Conservation (phyloP, 2,797 vertebrate genomes). For the Sebastes itinus region DNA sequence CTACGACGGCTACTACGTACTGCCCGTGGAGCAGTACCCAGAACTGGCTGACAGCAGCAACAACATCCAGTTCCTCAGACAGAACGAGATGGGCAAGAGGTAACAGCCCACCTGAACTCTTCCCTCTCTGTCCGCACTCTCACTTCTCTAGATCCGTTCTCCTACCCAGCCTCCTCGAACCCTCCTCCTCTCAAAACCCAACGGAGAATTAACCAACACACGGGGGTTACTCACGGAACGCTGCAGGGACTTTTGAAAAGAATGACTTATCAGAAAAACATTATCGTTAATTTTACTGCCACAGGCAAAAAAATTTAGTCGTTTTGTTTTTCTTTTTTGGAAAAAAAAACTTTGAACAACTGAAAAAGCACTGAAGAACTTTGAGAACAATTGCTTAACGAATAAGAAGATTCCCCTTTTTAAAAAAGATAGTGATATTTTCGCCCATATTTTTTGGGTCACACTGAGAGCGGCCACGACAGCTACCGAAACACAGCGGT, state of each 20-base stretch:
- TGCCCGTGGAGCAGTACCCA: slow-evolving; percentile 98
- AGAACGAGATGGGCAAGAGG: slow-evolving; percentile 99
- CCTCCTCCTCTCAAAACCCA: slow-evolving; percentile 79
- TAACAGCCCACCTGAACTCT: slow-evolving; percentile 90
- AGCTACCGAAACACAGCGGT: slow-evolving; percentile 55
- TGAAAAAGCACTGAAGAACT: slow-evolving; percentile 91
- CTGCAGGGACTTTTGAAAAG: slow-evolving; percentile 92
- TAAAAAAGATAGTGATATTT: slow-evolving; percentile 89
- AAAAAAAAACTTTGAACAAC: slow-evolving; percentile 78
- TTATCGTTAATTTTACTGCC: slow-evolving; percentile 92
- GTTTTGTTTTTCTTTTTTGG: slow-evolving; percentile 55
- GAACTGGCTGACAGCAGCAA: slow-evolving; percentile 99
- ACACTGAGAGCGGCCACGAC: slow-evolving; percentile 73
- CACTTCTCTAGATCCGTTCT: slow-evolving; percentile 53
- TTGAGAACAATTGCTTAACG: slow-evolving; percentile 85
- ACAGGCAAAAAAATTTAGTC: slow-evolving; percentile 86
- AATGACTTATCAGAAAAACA: slow-evolving; percentile 85
- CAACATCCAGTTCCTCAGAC: slow-evolving; percentile 99
- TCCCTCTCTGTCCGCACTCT: slow-evolving; percentile 30
- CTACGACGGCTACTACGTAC: slow-evolving; percentile 98
- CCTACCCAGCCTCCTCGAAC: slow-evolving; percentile 65
- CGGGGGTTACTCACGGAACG: slow-evolving; percentile 91
- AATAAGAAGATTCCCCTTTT: slow-evolving; percentile 89
- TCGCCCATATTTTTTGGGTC: slow-evolving; percentile 89
- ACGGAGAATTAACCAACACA: slow-evolving; percentile 92